phyloP scores from a whole-genome alignment of 2,888 invertebrate species.

The Eulithis testata region DNA sequence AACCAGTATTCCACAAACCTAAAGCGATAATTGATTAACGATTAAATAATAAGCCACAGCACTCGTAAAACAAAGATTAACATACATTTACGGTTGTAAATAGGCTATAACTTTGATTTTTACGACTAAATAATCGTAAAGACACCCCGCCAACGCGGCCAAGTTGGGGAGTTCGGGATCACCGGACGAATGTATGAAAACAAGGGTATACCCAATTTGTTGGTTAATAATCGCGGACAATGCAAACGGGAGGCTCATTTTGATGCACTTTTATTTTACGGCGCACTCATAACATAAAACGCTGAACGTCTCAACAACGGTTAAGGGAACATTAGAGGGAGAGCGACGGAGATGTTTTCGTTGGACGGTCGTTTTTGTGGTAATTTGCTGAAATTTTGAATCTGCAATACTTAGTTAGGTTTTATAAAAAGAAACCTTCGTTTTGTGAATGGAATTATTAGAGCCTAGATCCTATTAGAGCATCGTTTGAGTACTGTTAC shows the following conservation, averaged over 20 bases:
- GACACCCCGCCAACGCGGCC: slow-evolving; percentile 73
- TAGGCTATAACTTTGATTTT: slow-evolving; percentile 86
- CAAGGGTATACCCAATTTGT: slow-evolving; percentile 54
- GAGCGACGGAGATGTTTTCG: slow-evolving; percentile 36
- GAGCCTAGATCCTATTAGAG: too few species aligned
- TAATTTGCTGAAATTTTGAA: slow-evolving; percentile 12
- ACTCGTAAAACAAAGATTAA: slow-evolving; percentile 84
- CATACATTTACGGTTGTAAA: slow-evolving; percentile 83
- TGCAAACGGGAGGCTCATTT: slow-evolving; percentile 77
- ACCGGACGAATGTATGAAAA: slow-evolving; percentile 41
- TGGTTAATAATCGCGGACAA: slow-evolving; percentile 75
- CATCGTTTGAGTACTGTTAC: too few species aligned
- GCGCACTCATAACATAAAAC: slow-evolving; percentile 81
- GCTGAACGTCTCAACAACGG: slow-evolving; percentile 80
- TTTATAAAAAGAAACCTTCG: too few species aligned
- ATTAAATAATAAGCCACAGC: slow-evolving; percentile 81
- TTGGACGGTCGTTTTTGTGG: slow-evolving; percentile 27
- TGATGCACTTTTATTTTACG: slow-evolving; percentile 85
- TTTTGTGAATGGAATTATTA: too few species aligned
- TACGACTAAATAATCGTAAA: slow-evolving; percentile 86
- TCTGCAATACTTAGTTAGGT: too few species aligned
- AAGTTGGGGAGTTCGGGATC: slow-evolving; percentile 54
- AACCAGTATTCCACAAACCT: slow-evolving; percentile 66
- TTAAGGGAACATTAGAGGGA: slow-evolving; percentile 64
- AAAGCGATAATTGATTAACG: slow-evolving; percentile 80